Conservation (phyloP, 2,113 vertebrate species). For the Opisthocomus hoazin region DNA sequence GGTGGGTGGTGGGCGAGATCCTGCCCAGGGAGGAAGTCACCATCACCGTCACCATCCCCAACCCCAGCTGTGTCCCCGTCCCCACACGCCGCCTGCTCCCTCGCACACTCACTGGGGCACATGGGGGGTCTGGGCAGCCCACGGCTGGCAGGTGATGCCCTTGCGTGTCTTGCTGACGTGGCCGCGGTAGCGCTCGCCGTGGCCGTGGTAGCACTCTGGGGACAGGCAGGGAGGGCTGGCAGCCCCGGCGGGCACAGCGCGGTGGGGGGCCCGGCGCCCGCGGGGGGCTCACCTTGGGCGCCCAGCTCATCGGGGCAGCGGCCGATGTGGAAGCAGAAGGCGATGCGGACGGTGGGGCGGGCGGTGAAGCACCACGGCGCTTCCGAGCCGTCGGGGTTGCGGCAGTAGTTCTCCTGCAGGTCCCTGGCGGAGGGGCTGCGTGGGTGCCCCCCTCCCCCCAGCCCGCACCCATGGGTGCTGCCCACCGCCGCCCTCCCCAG, state of each 20-base stretch:
- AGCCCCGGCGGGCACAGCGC: fast-evolving
- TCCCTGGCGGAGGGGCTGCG: slow-evolving; percentile 65
- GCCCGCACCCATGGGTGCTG: not conserved
- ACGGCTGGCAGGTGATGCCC: slow-evolving; percentile 90
- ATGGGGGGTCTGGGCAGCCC: slow-evolving; percentile 82
- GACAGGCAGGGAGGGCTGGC: not conserved
- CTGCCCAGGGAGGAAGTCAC: slow-evolving; percentile 46
- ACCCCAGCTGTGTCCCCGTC: not conserved
- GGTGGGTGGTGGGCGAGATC: slow-evolving; percentile 78
- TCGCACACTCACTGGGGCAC: slow-evolving; percentile 75
- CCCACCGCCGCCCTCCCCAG: not conserved
- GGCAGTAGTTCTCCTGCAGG: slow-evolving; percentile 92
- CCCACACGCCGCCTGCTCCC: fast-evolving
- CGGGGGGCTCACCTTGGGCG: slow-evolving; percentile 74
- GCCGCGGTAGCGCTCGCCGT: slow-evolving; percentile 84
- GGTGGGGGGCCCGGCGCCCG: not conserved
- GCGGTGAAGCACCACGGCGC: slow-evolving; percentile 96
- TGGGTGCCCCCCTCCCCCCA: not conserved
- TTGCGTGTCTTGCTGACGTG: slow-evolving; percentile 87
- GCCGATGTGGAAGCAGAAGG: slow-evolving; percentile 93
- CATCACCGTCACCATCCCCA: not conserved
- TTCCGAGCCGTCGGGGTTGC: slow-evolving; percentile 93
- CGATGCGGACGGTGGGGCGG: slow-evolving; percentile 74
- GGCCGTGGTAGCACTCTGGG: slow-evolving; percentile 87
- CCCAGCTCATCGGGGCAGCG: slow-evolving; percentile 86